A percentile compares a stretch with the other conserved stretches of the same genome.
Conservation (phyloP, 1,140 invertebrate species). For the Drosophila aff. region DNA sequence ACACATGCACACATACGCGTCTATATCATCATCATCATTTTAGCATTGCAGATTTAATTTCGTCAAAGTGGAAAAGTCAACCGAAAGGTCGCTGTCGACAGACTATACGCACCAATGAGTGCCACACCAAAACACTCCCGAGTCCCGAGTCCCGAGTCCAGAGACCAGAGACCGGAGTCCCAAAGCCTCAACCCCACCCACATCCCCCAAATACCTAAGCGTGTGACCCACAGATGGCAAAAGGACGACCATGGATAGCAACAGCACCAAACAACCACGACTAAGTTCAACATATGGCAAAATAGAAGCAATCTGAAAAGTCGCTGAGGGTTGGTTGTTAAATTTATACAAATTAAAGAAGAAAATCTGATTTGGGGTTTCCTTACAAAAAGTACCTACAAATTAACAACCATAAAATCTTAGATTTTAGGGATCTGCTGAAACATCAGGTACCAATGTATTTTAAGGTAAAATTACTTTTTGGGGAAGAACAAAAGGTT, state of each 20-base stretch:
- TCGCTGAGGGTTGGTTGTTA: constrained; percentile 10
- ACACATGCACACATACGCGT: constrained; percentile 30
- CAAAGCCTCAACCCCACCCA: background rate
- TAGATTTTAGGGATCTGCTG: background rate
- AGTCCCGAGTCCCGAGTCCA: background rate
- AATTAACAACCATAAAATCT: background rate
- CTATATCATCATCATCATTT: constrained; percentile 42
- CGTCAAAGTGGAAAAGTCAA: constrained; percentile 77
- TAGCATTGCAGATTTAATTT: constrained; percentile 82
- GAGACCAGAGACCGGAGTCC: background rate
- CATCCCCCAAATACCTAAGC: constrained; percentile 9
- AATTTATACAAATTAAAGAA: constrained; percentile 15
- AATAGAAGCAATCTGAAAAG: constrained; percentile 2
- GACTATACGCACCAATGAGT: constrained; percentile 41
- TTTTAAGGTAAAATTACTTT: background rate
- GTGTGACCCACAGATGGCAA: constrained; percentile 36
- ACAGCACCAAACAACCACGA: background rate
- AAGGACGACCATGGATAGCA: constrained; percentile 8
- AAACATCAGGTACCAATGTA: too few species aligned
- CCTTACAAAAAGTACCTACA: background rate
- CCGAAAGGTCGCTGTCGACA: constrained; percentile 27
- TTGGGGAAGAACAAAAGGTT: background rate
- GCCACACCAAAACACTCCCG: constrained; percentile 32
- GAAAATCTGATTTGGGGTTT: background rate
- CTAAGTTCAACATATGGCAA: constrained; percentile 25